Conservation (phyloP, 2,797 vertebrate species). For the Ara ararauna region DNA sequence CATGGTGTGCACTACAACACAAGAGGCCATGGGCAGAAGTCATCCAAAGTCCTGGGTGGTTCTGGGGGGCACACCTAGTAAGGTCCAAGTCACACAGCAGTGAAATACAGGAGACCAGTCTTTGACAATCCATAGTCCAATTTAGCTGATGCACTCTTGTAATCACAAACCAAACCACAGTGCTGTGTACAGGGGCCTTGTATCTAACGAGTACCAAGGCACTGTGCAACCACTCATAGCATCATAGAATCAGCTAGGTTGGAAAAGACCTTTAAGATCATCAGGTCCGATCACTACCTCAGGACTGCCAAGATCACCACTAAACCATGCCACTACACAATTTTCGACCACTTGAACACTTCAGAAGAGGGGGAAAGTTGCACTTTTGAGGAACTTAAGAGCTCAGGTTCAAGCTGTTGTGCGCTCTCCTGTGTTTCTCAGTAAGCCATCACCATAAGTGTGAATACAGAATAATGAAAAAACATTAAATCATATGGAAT, state of each 20-base stretch:
- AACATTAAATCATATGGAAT: neutral
- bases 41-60: neutral
- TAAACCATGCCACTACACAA: neutral
- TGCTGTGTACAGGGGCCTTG: fast-evolving
- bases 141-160: neutral
- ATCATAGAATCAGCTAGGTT: neutral
- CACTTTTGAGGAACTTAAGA: neutral
- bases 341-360: neutral
- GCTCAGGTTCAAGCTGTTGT: neutral
- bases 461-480: neutral
- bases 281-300: neutral
- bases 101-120: neutral
- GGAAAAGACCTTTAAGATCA: neutral
- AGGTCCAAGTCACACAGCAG: neutral
- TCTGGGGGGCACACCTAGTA: neutral
- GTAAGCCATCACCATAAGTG: neutral
- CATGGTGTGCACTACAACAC: neutral
- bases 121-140: neutral
- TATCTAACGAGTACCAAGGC: neutral
- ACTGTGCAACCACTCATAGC: fast-evolving
- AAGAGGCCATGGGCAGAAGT: neutral
- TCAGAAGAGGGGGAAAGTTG: neutral
- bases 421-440: neutral
- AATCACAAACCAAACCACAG: neutral
- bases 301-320: neutral